Conservation (phyloP, 2,113 vertebrate species). For the Nymphicus hollandicus region DNA sequence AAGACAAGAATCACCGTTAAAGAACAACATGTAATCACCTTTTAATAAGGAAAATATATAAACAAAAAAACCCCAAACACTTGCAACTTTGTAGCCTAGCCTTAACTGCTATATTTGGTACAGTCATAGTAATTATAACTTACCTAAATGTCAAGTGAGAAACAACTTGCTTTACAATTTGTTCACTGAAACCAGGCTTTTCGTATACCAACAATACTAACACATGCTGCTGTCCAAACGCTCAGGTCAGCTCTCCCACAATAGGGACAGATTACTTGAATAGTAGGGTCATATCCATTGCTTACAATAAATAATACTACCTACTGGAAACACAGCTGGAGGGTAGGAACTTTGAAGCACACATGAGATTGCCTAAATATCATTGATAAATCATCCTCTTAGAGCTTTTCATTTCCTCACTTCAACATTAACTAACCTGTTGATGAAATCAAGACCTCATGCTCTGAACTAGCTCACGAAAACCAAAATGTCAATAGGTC, state of each 20-base stretch:
- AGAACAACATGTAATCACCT: not conserved
- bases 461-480: slow-evolving; percentile 2
- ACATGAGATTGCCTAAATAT: not conserved
- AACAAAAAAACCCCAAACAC: not conserved
- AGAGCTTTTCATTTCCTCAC: not conserved
- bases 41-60: not conserved
- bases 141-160: not conserved
- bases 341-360: not conserved
- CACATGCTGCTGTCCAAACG: not conserved
- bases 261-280: not conserved
- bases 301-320: not conserved
- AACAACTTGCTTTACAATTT: not conserved
- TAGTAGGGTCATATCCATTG: not conserved
- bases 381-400: not conserved
- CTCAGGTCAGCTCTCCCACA: not conserved
- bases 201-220: not conserved
- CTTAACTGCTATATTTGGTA: not conserved
- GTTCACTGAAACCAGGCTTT: not conserved
- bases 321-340: not conserved
- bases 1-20: not conserved
- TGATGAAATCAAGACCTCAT: slow-evolving; percentile 28
- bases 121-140: not conserved
- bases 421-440: not conserved
- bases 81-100: not conserved
- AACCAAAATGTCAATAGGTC: slow-evolving; percentile 56